Conservation (phyloP, 2,797 vertebrate genomes). For the Acrocephalus scirpaceus region DNA sequence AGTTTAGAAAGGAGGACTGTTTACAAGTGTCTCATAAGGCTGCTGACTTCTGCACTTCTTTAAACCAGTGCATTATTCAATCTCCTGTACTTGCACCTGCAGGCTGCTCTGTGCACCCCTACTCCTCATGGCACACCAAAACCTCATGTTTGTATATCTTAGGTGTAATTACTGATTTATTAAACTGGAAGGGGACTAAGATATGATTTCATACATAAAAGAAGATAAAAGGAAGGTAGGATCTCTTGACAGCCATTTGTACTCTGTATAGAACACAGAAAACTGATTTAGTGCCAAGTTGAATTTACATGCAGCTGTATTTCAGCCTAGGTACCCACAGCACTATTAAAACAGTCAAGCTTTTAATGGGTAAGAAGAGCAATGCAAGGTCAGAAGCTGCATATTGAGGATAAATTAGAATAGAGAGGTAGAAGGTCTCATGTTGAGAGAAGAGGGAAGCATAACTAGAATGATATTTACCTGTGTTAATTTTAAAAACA, state of each 20-base stretch:
- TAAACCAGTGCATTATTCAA: neutral
- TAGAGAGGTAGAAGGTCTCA: neutral
- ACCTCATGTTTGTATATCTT: neutral
- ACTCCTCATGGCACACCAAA: neutral
- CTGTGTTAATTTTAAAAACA: neutral
- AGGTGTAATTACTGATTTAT: neutral
- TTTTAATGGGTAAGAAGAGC: neutral
- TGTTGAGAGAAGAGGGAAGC: neutral
- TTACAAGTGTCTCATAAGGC: conserved; percentile 58
- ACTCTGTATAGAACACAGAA: neutral
- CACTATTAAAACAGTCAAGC: neutral
- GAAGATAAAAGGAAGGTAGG: neutral
- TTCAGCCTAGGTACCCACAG: neutral
- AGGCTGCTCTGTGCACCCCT: neutral
- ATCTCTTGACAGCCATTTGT: neutral
- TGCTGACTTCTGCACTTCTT: conserved; percentile 57
- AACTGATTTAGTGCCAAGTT: neutral
- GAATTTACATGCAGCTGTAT: neutral
- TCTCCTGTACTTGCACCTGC: neutral
- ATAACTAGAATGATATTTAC: neutral
- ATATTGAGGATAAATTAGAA: neutral
- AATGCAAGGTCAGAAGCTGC: conserved; percentile 3
- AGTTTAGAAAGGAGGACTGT: conserved; percentile 52
- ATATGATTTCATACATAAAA: neutral
- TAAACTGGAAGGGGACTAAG: neutral